phyloP scores from a whole-genome alignment of 2,113 vertebrate species.

The Sialia sialis region DNA sequence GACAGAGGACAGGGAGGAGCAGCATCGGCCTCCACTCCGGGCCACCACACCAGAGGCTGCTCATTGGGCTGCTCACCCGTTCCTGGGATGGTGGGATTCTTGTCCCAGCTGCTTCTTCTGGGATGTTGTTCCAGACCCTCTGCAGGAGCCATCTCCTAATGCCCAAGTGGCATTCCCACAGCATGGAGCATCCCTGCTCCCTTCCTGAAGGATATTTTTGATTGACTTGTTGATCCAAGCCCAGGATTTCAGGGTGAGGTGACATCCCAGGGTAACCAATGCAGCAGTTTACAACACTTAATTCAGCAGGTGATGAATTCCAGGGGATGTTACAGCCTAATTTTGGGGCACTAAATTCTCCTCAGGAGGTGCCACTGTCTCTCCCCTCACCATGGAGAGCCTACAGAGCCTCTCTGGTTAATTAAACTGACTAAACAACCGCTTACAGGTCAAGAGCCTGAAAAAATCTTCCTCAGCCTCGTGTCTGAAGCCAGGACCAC shows the following conservation, averaged over 20 bases:
- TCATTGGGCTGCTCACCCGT: neutral
- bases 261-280: neutral
- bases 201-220: neutral
- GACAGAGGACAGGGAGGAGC: slow-evolving; percentile 11
- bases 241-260: neutral
- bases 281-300: neutral
- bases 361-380: neutral
- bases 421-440: neutral
- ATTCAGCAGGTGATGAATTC: neutral
- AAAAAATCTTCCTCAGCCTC: neutral
- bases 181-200: neutral
- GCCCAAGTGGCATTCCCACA: fast-evolving
- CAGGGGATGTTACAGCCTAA: neutral
- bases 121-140: neutral
- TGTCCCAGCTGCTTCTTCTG: neutral
- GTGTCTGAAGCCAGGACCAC: neutral
- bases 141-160: neutral
- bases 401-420: neutral
- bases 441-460: neutral
- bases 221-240: neutral
- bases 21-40: neutral
- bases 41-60: neutral
- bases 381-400: neutral
- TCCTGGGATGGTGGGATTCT: neutral
- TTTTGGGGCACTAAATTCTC: neutral